Evolutionary conservation across 2,888 invertebrate species (phyloP), one percentile per base, ranked within the genome.

Genomic region (Xanthia icteritia): DNA sequence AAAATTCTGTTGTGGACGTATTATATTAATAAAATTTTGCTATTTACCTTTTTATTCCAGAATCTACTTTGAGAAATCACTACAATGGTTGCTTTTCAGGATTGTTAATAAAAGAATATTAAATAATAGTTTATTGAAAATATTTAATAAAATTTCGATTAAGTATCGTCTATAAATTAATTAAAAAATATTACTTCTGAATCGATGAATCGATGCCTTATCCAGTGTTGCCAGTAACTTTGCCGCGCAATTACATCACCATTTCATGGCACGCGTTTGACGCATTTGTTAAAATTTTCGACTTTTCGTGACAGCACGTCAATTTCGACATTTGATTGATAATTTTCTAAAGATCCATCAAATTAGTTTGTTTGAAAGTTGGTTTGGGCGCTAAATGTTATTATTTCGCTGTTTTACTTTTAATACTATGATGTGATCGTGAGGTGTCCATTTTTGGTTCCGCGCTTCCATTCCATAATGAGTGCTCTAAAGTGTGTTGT

Each of bases 251-350:
- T 96, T 96, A 96, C 96, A 95, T 96, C 96, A 96, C 94, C 92
- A 96, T 95, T 94, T 94, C 95, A 95, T 95, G 95, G 95, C 95
- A 95, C 94, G 95, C 96, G 94, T 94, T 95, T 95, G 93, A 94
- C 91, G 91, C 91, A 89, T 91, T 91, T 90, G 91, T 86, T 94
- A 93, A 94, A 94, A 92, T 93, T 94, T 96, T 96, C 95, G 95
- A 95, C 96, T 96, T 96, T 96, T 96, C 95, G 95, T 96, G 96
- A 96, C 96, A 96, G 96, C 94, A 96, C 96, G 96, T 96, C 96
- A 96, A 95, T 96, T 96, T 95, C 95, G 96, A 96, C 96, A 95
- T 96, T 96, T 96, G 96, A 96, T 96, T 96, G 96, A 96, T 96
- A 96, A 96, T 96, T 96, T 96, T 96, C 94, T 93, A 94, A 94